Percentiles rank a stretch among this genome's conserved stretches.
Evolutionary conservation across 2,888 invertebrate species (phyloP).

Genomic region (Celastrina argiolus): DNA sequence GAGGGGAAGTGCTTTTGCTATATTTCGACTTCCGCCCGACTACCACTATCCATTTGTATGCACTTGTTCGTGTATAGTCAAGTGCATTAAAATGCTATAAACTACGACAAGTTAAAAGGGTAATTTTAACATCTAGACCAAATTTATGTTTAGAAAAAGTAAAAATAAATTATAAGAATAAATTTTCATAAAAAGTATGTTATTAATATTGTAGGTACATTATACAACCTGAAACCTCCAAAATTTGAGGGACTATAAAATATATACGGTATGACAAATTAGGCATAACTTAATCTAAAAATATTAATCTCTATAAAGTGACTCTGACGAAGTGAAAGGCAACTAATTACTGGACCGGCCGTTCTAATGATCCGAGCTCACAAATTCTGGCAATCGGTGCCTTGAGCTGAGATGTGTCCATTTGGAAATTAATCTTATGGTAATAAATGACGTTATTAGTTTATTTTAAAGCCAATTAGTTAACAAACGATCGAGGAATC

Average conservation of each 20-base stretch:
- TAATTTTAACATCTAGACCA: too few relatives aligned
- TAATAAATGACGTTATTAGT: neutral
- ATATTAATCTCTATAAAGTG: neutral
- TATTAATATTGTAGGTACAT: too few relatives aligned
- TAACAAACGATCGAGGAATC: neutral
- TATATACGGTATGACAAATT: neutral
- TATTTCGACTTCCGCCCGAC: constrained; percentile 59
- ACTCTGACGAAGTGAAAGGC: constrained; percentile 1
- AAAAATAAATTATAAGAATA: too few relatives aligned
- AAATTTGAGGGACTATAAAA: neutral
- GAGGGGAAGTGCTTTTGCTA: constrained; percentile 63
- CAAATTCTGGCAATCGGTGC: constrained; percentile 9
- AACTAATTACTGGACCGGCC: neutral
- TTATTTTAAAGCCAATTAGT: neutral
- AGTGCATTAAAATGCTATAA: constrained; percentile 15
- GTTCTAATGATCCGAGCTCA: constrained; percentile 9
- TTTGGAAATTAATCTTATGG: constrained; percentile 1
- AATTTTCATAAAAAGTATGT: too few relatives aligned
- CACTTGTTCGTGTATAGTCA: constrained; percentile 14
- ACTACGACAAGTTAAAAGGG: too few relatives aligned
- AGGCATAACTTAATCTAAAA: neutral
- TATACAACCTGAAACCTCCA: too few relatives aligned
- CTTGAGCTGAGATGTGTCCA: constrained; percentile 10
- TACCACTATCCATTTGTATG: constrained; percentile 3
- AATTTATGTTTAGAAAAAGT: too few relatives aligned